Conservation (phyloP, 2,888 invertebrate species). For the Lacanobia wlatinum region DNA sequence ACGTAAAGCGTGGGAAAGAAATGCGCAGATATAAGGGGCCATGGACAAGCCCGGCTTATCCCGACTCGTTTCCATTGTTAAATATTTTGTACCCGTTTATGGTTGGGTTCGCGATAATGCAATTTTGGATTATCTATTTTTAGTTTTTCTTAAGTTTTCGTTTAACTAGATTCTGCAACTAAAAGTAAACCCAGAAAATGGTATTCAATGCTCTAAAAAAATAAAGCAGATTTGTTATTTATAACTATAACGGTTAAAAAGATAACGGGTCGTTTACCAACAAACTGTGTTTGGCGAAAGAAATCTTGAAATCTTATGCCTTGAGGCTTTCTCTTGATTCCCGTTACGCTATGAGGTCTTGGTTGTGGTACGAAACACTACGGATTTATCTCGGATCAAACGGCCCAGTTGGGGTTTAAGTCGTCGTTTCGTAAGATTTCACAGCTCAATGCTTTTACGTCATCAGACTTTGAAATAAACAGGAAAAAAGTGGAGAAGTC, state of each 20-base stretch:
- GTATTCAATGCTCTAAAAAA: constrained; percentile 24
- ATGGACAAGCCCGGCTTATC: constrained; percentile 30
- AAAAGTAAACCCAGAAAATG: constrained; percentile 6
- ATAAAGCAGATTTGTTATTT: constrained; percentile 31
- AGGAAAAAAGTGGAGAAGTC: constrained; percentile 20
- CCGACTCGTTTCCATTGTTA: constrained; percentile 44
- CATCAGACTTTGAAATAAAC: constrained; percentile 37
- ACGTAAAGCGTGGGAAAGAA: constrained; percentile 9
- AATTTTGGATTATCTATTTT: not conserved
- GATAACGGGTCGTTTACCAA: constrained; percentile 58
- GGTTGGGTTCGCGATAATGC: not conserved
- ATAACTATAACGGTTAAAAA: constrained; percentile 56
- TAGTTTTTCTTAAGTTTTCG: not conserved
- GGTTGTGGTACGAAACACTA: constrained; percentile 36
- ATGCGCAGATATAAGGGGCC: constrained; percentile 13
- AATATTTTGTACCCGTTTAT: constrained; percentile 34
- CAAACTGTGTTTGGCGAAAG: constrained; percentile 57
- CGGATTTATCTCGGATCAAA: constrained; percentile 62
- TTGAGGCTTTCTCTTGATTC: constrained; percentile 66
- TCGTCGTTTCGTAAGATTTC: constrained; percentile 59
- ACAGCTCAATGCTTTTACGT: constrained; percentile 48
- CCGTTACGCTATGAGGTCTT: constrained; percentile 60
- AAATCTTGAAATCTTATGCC: constrained; percentile 49
- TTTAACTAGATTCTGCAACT: constrained; percentile 2
- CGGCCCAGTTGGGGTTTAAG: constrained; percentile 44